These are phyloP conservation scores for Allolobophora icterica DNA, from an alignment of 2,888 invertebrate species.

Conservation along the genomic window DNA sequence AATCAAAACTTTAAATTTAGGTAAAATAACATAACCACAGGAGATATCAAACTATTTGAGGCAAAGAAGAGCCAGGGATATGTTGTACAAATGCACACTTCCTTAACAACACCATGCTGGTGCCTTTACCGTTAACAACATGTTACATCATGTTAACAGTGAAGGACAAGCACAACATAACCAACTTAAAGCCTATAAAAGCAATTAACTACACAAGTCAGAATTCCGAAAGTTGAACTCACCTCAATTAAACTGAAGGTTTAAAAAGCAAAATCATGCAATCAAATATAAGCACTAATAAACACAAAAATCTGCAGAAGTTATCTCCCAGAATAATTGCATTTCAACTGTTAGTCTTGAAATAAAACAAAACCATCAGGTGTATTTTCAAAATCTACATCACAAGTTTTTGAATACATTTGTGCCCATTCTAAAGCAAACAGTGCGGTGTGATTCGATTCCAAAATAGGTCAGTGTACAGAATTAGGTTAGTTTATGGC, in stretches of 20 bases:
- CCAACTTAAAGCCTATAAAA: not conserved
- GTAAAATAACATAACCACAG: not conserved
- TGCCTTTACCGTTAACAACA: too few relatives aligned
- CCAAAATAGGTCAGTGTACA: not conserved
- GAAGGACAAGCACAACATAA: not conserved
- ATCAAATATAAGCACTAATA: not conserved
- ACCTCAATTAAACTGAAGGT: slow-evolving; percentile 11
- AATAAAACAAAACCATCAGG: not conserved
- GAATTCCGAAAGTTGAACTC: not conserved
- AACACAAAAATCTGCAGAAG: not conserved
- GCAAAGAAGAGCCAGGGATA: not conserved
- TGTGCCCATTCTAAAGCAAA: not conserved
- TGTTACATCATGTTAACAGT: not conserved
- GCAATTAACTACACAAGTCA: not conserved
- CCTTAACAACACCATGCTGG: not conserved
- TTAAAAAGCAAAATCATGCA: not conserved
- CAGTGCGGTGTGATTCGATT: too few relatives aligned
- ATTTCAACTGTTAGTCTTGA: not conserved
- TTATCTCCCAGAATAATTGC: not conserved
- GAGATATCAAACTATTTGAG: not conserved
- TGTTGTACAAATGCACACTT: not conserved
- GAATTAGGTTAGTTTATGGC: not conserved
- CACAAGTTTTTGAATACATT: not conserved
- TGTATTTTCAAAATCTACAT: not conserved
- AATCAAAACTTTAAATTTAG: not conserved